phyloP scores from a whole-genome alignment of 2,113 vertebrate species.

The Eupsittula cactorum region DNA sequence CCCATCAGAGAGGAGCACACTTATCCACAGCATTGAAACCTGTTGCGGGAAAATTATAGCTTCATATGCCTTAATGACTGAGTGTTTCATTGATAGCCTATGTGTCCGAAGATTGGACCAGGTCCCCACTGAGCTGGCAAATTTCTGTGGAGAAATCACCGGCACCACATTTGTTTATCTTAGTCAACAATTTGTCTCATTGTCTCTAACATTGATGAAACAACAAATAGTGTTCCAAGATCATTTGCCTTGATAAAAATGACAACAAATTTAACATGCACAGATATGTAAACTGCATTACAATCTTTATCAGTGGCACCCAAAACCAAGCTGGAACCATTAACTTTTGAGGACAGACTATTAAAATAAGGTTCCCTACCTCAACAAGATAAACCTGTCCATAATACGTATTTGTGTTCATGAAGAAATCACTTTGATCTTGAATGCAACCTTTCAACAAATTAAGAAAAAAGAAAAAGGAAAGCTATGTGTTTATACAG shows the following conservation, averaged over 20 bases:
- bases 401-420: neutral
- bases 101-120: neutral
- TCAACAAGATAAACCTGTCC: conserved; percentile 44
- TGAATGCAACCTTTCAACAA: neutral
- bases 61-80: neutral
- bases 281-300: neutral
- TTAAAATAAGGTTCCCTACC: conserved; percentile 3
- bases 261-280: conserved; percentile 31
- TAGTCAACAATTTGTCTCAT: conserved; percentile 43
- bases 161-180: conserved; percentile 51
- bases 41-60: neutral
- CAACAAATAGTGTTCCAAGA: conserved; percentile 40
- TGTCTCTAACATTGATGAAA: conserved; percentile 47
- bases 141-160: conserved; percentile 25
- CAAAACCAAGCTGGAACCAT: neutral
- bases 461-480: neutral
- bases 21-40: neutral
- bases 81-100: neutral
- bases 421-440: conserved; percentile 35
- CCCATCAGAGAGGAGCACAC: neutral
- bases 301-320: conserved; percentile 10
- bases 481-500: neutral
- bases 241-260: conserved; percentile 37
- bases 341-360: conserved; percentile 14
- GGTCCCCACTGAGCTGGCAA: neutral